Base-by-base conservation (phyloP, 1,140 invertebrate genomes). In the Meloidogyne floridensis region DNA sequence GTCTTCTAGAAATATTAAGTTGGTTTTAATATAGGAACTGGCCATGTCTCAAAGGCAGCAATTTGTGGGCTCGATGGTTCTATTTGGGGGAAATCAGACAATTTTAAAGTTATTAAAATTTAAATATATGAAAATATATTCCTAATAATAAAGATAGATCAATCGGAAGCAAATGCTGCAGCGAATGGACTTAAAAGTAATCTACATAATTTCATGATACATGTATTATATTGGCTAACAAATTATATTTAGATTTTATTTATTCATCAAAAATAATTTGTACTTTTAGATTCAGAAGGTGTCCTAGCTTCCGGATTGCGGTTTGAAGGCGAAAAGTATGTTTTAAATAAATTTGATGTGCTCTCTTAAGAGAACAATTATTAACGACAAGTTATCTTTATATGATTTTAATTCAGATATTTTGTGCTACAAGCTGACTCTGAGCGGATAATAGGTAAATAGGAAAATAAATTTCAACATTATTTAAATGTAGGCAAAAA, bases 51-150 rank as follows among this genome's bases (percentile, higher is more conserved):
- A 43, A 89, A 89, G 72, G 88, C 89, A 10, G 88, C 88, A 11
- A 89, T 89, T 77, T 82, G 77, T 75, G 88, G 88, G 13, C 80
- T 88, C 10, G 88, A 89, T 56, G 88, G 88, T 18, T 84, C 87
- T 43, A 81, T 89, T 32, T 89, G 88, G 88, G 82, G 88, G 70
- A 89, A 90, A 84, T 90, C 88, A 43, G 87, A 87, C 51, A 90
- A 89, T 80, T 89, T 89, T 72, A 88, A 88, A 47, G 85, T 87
- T 18, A 74, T 82, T 72, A 13, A 15, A 51, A 32, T 32, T 32
- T 32, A 32, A 32, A 32, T 32, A 32, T 32, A 32, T 32, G 71
- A 32, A n/a, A 15, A 74, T 15, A 77, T 77, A 59, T 56, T 4
- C 47, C 42, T 47, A 15, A 56, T 47, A 11, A 70, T 80, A 18